Percentiles rank a stretch among this genome's conserved stretches.
Evolutionary conservation across 2,888 invertebrate species (phyloP).

Genomic region (Aphodius sticticus): DNA sequence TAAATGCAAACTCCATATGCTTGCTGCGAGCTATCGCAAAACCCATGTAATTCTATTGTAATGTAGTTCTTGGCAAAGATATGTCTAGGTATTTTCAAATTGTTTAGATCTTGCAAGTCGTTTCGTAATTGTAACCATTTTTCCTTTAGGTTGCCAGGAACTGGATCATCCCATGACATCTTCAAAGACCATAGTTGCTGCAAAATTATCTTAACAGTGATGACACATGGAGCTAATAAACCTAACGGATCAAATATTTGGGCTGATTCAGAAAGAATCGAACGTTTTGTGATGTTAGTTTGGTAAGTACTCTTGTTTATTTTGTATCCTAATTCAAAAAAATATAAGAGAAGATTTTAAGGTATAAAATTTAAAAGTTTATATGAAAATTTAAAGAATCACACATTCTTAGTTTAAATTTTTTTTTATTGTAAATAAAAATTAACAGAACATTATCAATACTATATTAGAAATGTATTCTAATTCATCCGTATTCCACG

Average conservation of each 20-base stretch:
- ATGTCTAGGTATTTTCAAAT: conserved; percentile 24
- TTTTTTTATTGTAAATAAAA: too few relatives aligned
- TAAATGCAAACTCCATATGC: conserved; percentile 26
- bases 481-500: too few relatives aligned
- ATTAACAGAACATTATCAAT: too few relatives aligned
- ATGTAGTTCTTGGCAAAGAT: conserved; percentile 19
- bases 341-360: too few relatives aligned
- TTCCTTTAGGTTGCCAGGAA: conserved; percentile 16
- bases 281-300: conserved; percentile 20
- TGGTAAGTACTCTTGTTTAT: too few relatives aligned
- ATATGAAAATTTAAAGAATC: too few relatives aligned
- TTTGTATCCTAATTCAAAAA: too few relatives aligned
- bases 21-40: conserved; percentile 17
- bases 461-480: too few relatives aligned
- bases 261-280: conserved; percentile 17
- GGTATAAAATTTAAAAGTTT: too few relatives aligned
- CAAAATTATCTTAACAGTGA: conserved; percentile 24
- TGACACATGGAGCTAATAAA: conserved; percentile 25
- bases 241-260: conserved; percentile 17
- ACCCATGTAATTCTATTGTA: conserved; percentile 29
- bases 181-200: conserved; percentile 27
- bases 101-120: conserved; percentile 7
- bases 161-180: conserved; percentile 29
- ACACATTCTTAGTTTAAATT: too few relatives aligned
- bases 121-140: conserved; percentile 23